Evolutionary conservation across 1,140 invertebrate genomes (phyloP).

Genomic region (Antheraea pernyi): DNA sequence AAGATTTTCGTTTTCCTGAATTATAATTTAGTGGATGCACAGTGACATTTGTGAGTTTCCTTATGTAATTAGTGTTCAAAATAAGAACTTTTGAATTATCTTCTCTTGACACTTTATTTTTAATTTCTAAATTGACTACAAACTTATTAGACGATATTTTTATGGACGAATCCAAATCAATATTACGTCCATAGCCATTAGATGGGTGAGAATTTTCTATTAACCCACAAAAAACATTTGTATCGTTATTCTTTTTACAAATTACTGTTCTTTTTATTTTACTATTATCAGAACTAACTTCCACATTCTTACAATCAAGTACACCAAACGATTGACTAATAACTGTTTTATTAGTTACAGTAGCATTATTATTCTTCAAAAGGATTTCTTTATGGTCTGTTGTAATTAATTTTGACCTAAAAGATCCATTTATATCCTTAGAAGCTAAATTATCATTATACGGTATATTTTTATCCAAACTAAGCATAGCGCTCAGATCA

Average conservation of each 20-base stretch:
- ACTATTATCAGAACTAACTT: conserved; percentile 43
- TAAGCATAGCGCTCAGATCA: conserved; percentile 2
- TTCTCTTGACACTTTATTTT: conserved; percentile 53
- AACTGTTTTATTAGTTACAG: conserved; percentile 18
- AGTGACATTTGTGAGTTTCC: conserved; percentile 65
- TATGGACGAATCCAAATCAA: conserved; percentile 23
- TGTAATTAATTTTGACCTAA: background rate
- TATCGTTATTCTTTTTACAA: conserved; percentile 33
- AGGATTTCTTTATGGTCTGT: background rate
- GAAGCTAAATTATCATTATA: background rate
- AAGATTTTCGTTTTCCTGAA: conserved; percentile 60
- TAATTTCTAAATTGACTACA: conserved; percentile 64
- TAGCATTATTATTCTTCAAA: conserved; percentile 8
- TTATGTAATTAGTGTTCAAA: conserved; percentile 69
- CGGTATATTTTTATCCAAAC: conserved; percentile 2
- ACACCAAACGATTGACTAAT: conserved; percentile 46
- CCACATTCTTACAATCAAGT: conserved; percentile 41
- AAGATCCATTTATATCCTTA: background rate
- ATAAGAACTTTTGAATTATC: conserved; percentile 63
- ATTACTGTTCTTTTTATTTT: conserved; percentile 46
- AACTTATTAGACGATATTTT: conserved; percentile 37
- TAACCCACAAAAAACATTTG: conserved; percentile 46
- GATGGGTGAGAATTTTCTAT: conserved; percentile 38
- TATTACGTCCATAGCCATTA: conserved; percentile 26
- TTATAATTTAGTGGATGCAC: conserved; percentile 71